phyloP scores from a whole-genome alignment of 2,113 vertebrate genomes.

The Arenaria interpres region DNA sequence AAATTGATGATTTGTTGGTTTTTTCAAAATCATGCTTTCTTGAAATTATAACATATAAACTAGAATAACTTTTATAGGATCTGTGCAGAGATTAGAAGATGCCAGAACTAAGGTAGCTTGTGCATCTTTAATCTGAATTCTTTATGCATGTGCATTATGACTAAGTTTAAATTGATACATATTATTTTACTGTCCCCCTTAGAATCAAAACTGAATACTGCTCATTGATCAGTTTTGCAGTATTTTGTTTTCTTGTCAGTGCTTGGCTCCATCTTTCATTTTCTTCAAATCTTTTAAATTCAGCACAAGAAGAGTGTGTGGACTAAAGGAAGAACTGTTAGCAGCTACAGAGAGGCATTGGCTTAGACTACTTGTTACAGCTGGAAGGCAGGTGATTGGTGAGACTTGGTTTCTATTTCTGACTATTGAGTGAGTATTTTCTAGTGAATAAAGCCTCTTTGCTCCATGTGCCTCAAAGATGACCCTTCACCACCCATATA shows the following conservation, averaged over 20 bases:
- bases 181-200: background rate
- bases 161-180: background rate
- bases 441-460: background rate
- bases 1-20: background rate
- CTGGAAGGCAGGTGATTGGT: conserved; percentile 13
- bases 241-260: background rate
- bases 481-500: background rate
- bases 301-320: background rate
- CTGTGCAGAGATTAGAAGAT: background rate
- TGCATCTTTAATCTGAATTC: background rate
- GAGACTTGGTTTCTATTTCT: conserved; percentile 10
- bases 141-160: background rate
- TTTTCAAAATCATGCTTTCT: background rate
- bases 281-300: background rate
- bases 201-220: background rate
- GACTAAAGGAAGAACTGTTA: conserved; percentile 5
- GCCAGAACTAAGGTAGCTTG: background rate
- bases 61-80: background rate
- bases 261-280: background rate
- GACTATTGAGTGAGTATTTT: background rate
- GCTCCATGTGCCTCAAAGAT: background rate
- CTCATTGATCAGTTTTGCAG: background rate
- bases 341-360: background rate
- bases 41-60: background rate
- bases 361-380: conserved; percentile 8